Conservation (phyloP, 2,888 invertebrate species). For the Idaea straminata region DNA sequence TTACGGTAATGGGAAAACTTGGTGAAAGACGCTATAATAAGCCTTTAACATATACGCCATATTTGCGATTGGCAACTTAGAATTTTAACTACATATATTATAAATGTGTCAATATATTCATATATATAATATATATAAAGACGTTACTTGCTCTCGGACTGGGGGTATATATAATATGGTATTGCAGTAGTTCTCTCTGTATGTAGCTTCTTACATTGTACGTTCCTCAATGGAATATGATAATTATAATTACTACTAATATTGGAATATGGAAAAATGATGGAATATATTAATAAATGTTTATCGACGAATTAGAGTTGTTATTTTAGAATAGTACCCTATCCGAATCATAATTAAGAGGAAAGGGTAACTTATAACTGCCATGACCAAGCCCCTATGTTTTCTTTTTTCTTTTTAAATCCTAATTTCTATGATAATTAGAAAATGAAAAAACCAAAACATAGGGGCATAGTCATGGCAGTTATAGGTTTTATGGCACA, state of each 20-base stretch:
- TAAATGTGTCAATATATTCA: constrained; percentile 64
- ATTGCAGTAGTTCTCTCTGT: constrained; percentile 72
- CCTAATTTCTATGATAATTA: too few species aligned
- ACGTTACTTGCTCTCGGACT: constrained; percentile 67
- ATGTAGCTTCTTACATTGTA: constrained; percentile 73
- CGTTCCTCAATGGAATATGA: constrained; percentile 63
- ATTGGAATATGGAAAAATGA: constrained; percentile 74
- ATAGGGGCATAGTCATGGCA: too few species aligned
- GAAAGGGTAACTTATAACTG: too few species aligned
- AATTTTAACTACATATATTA: constrained; percentile 58
- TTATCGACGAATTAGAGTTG: constrained; percentile 60
- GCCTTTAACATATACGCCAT: constrained; percentile 70
- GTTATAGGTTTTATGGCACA: too few species aligned
- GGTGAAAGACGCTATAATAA: constrained; percentile 78
- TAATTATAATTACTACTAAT: constrained; percentile 59
- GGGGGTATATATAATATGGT: constrained; percentile 71
- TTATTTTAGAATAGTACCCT: constrained; percentile 19
- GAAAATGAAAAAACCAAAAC: too few species aligned
- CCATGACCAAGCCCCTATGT: too few species aligned
- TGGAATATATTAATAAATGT: constrained; percentile 79
- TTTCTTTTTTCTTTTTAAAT: too few species aligned
- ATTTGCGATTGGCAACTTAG: constrained; percentile 79
- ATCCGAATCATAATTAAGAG: not conserved
- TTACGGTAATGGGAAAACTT: constrained; percentile 70
- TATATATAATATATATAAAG: constrained; percentile 51